A percentile compares a stretch with the other conserved stretches of the same genome.
phyloP scores from a whole-genome alignment of 2,797 vertebrate genomes.

The Rhinophrynus dorsalis region DNA sequence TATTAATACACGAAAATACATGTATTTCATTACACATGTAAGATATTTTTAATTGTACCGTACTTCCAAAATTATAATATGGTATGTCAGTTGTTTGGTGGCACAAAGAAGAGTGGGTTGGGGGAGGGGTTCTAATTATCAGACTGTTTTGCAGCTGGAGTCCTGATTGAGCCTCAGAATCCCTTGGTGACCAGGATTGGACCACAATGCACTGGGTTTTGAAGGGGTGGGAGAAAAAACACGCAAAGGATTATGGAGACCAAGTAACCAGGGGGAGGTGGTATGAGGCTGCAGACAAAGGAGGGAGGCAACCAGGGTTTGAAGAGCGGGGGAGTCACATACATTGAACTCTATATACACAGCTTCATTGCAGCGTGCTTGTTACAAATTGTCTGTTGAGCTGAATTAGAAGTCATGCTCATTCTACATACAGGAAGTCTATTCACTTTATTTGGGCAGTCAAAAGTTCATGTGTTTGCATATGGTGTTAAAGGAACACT shows the following conservation, averaged over 20 bases:
- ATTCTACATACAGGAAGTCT: too few species aligned
- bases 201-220: constrained; percentile 20
- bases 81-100: too few species aligned
- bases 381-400: too few species aligned
- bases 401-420: too few species aligned
- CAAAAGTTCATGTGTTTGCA: too few species aligned
- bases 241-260: constrained; percentile 27
- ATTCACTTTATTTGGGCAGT: too few species aligned
- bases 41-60: too few species aligned
- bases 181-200: constrained; percentile 6
- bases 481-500: too few species aligned
- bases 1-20: too few species aligned
- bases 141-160: neutral
- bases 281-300: constrained; percentile 37
- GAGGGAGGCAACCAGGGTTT: constrained; percentile 35
- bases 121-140: constrained; percentile 29
- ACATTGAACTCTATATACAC: constrained; percentile 4
- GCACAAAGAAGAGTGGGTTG: constrained; percentile 34
- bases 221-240: neutral
- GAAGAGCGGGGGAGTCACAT: constrained; percentile 3
- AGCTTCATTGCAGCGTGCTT: neutral
- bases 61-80: too few species aligned
- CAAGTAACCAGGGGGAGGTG: constrained; percentile 26
- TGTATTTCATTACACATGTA: too few species aligned
- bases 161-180: neutral